Evolutionary conservation across 2,888 invertebrate species (phyloP), one percentile per base, ranked within the genome.

Genomic region (Homarus gammarus): DNA sequence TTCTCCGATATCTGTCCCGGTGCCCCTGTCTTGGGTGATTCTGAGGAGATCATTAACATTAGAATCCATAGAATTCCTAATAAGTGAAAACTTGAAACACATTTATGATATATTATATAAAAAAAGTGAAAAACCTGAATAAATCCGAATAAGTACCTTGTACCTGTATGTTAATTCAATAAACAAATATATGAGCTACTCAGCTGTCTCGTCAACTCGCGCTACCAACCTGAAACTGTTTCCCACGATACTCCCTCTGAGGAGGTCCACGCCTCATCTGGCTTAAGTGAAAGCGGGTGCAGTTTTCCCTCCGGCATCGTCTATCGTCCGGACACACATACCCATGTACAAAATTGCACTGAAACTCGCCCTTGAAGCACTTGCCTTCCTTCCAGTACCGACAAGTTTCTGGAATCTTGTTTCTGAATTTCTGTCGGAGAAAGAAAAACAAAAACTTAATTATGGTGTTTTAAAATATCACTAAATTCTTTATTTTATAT

Each of bases 281-380:
- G 22, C 70, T 86, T 27, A 87, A 51, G 72, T 90, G 90, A 33
- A 87, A 38, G 38, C 72, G 40, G 40, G 73, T 72, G 79, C 90
- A 90, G 73, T 84, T 72, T 44, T 83, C 84, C n/a, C 44, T 78
- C 72, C 84, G 72, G 72, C 90, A 90, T n/a, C 70, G 73, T 0
- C 79, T 82, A 73, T 90, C 90, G 40, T 90, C 73, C 3, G 51
- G 56, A 73, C 90, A 90, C n/a, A 90, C 49, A 40, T 61, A 90
- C 27, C 90, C 90, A 75, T 90, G 90, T 22, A 90, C 68, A 68
- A 87, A 90, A 64, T 38, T 87, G 84, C 90, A 90, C 40, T 86
- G 73, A 33, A 70, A 75, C n/a, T 84, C 86, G 8, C 91, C 89
- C 77, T 84, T 91, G 38, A 84, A 38, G 44, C 91, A 91, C 8